These are phyloP conservation scores for Loxodonta africana DNA, from an alignment of 2,113 vertebrate genomes.

Conservation along the genomic window DNA sequence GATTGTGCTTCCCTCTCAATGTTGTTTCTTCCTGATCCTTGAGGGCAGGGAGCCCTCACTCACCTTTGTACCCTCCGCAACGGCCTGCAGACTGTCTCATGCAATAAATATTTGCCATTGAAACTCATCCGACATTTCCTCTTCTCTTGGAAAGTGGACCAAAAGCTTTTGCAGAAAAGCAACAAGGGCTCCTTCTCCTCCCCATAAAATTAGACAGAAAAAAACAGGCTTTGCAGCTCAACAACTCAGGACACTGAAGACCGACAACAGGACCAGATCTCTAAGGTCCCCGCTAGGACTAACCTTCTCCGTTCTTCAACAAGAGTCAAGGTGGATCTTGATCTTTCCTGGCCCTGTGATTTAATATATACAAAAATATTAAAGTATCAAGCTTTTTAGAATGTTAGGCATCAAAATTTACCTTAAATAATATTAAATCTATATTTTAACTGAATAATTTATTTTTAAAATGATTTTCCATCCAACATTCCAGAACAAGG, in stretches of 20 bases:
- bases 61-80: neutral
- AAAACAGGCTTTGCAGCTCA: neutral
- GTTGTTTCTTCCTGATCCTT: neutral
- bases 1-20: neutral
- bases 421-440: conserved; percentile 23
- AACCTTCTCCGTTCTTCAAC: neutral
- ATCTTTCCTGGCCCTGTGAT: neutral
- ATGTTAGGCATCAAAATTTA: neutral
- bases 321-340: neutral
- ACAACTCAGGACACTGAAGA: neutral
- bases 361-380: neutral
- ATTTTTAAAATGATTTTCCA: neutral
- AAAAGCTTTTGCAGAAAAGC: neutral
- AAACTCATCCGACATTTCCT: neutral
- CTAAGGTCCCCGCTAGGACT: neutral
- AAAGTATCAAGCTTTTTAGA: neutral
- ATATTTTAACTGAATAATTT: conserved; percentile 6
- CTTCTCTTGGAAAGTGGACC: neutral
- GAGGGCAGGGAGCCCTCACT: neutral
- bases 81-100: neutral
- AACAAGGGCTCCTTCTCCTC: neutral
- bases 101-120: neutral
- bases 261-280: neutral
- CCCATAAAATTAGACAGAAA: neutral
- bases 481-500: neutral